A percentile compares a stretch with the other conserved stretches of the same genome.
phyloP scores from a whole-genome alignment of 2,888 invertebrate genomes.

The Cataglyphis albicans region DNA sequence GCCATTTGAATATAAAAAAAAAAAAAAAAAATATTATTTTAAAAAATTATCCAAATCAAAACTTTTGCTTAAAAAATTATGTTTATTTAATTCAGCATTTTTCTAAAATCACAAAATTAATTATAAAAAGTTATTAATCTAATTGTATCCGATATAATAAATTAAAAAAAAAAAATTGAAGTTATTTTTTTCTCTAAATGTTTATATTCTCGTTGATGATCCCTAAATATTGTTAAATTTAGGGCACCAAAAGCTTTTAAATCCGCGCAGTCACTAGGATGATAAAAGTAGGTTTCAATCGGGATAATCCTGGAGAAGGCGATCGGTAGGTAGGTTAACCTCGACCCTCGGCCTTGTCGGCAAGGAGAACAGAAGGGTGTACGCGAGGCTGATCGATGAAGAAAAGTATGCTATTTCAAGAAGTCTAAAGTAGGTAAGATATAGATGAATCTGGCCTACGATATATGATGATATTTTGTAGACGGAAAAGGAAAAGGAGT shows the following conservation, averaged over 20 bases:
- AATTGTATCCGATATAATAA: not conserved
- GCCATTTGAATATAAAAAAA: not conserved
- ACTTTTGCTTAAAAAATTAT: slow-evolving; percentile 1
- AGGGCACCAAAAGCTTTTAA: not conserved
- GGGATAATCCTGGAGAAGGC: slow-evolving; percentile 54
- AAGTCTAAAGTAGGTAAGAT: slow-evolving; percentile 63
- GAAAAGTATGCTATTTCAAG: slow-evolving; percentile 75
- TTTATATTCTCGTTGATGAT: no score
- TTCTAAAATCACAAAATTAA: not conserved
- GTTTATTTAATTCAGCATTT: not conserved
- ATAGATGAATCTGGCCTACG: slow-evolving; percentile 61
- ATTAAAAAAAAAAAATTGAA: not conserved
- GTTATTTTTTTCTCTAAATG: not conserved
- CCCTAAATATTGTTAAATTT: not conserved
- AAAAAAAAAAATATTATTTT: not conserved
- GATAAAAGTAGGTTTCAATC: slow-evolving; percentile 11
- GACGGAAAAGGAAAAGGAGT: not conserved
- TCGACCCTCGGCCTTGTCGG: slow-evolving; percentile 66
- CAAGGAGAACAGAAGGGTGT: slow-evolving; percentile 36
- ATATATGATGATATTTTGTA: slow-evolving; percentile 63
- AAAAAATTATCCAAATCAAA: not conserved
- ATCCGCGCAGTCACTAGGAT: not conserved
- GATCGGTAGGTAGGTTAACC: slow-evolving; percentile 68
- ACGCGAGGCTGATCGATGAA: slow-evolving; percentile 71
- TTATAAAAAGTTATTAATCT: not conserved